These are phyloP conservation scores for Endotricha flammealis DNA, from an alignment of 2,888 invertebrate species.

Conservation along the genomic window DNA sequence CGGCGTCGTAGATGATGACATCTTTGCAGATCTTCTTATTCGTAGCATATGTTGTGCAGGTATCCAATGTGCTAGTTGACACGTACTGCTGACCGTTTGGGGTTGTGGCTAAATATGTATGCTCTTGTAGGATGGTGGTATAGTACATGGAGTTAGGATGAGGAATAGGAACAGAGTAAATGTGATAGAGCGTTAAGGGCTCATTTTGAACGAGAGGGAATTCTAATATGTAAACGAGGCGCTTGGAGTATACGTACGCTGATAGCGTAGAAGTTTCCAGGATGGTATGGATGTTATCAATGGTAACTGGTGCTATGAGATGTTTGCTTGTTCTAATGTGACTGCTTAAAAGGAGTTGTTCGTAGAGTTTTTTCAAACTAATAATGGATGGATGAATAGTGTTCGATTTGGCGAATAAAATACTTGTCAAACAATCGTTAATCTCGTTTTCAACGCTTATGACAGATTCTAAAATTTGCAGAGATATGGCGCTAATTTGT, in stretches of 20 bases:
- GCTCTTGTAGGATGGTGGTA: slow-evolving; percentile 29
- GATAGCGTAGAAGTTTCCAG: slow-evolving; percentile 23
- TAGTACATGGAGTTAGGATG: slow-evolving; percentile 24
- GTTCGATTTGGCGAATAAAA: slow-evolving; percentile 27
- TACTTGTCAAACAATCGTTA: slow-evolving; percentile 21
- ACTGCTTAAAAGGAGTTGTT: slow-evolving; percentile 22
- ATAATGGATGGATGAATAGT: slow-evolving; percentile 25
- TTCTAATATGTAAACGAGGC: slow-evolving; percentile 24
- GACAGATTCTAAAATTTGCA: no score
- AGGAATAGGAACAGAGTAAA: slow-evolving; percentile 27
- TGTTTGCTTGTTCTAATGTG: slow-evolving; percentile 19
- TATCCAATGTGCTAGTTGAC: slow-evolving; percentile 19
- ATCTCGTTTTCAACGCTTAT: slow-evolving; percentile 24
- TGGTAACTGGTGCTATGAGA: slow-evolving; percentile 20
- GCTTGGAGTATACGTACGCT: slow-evolving; percentile 25
- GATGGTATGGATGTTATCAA: slow-evolving; percentile 24
- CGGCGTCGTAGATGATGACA: slow-evolving; percentile 19
- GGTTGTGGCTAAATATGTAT: slow-evolving; percentile 25
- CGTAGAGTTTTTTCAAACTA: slow-evolving; percentile 15
- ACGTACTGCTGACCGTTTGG: slow-evolving; percentile 23
- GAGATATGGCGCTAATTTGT: no score
- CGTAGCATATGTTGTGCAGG: slow-evolving; percentile 16
- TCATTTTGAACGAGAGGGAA: slow-evolving; percentile 24
- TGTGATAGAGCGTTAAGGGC: slow-evolving; percentile 23
- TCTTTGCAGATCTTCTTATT: slow-evolving; percentile 19